phyloP scores from a whole-genome alignment of 2,113 vertebrate genomes.

The Myxocyprinus asiaticus region DNA sequence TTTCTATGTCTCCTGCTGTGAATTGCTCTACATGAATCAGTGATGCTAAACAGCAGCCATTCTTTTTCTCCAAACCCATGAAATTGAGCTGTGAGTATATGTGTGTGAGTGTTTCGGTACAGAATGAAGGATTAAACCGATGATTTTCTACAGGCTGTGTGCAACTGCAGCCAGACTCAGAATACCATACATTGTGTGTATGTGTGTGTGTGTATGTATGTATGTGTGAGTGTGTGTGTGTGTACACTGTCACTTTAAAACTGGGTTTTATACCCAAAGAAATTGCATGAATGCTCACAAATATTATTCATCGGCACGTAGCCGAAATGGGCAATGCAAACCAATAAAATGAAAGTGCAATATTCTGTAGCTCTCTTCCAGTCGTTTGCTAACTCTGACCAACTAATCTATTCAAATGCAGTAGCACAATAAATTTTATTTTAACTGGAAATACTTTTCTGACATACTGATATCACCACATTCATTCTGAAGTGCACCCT shows the following conservation, averaged over 20 bases:
- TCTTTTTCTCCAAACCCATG: conserved; percentile 26
- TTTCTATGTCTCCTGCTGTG: conserved; percentile 24
- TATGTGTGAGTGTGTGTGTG: no score
- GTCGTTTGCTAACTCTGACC: conserved; percentile 1
- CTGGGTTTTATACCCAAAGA: background rate
- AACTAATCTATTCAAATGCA: background rate
- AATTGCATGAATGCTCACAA: background rate
- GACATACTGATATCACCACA: background rate
- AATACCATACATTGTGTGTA: conserved; percentile 2
- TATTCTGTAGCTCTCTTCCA: background rate
- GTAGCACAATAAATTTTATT: conserved; percentile 27
- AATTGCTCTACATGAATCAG: conserved; percentile 34
- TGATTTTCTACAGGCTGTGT: conserved; percentile 6
- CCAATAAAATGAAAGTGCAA: background rate
- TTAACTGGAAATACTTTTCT: conserved; percentile 16
- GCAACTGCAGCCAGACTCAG: background rate
- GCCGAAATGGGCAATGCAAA: background rate
- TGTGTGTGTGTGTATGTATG: no score
- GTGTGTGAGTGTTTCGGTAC: background rate
- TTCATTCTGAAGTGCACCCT: background rate
- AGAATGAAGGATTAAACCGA: background rate
- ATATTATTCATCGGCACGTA: background rate
- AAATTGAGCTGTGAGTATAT: background rate
- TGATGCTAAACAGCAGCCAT: conserved; percentile 21
- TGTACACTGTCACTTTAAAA: background rate